A percentile compares a stretch with the other conserved stretches of the same genome.
Conservation (phyloP, 2,797 vertebrate species). For the Antennarius maculatus region DNA sequence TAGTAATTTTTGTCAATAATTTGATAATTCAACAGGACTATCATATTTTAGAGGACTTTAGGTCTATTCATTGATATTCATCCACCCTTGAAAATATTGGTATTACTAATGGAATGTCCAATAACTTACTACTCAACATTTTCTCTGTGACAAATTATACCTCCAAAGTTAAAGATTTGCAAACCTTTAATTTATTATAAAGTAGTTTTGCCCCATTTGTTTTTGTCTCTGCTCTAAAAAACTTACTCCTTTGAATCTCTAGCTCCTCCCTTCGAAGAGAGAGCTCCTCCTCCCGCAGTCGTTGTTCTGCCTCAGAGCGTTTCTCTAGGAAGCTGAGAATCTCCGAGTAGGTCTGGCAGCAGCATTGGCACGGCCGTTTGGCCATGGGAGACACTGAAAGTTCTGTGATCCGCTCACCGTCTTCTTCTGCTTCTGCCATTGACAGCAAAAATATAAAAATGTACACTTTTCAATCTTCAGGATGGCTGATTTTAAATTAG, state of each 20-base stretch:
- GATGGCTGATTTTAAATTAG: no score
- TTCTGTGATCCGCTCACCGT: constrained; percentile 68
- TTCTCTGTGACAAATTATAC: no score
- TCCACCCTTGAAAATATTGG: not conserved
- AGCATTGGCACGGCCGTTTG: constrained; percentile 83
- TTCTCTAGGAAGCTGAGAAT: constrained; percentile 85
- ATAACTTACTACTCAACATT: no score
- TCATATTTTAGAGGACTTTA: no score
- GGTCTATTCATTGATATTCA: no score
- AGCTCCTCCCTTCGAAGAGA: constrained; percentile 82
- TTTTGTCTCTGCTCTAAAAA: not conserved
- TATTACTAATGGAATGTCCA: not conserved
- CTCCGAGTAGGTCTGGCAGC: constrained; percentile 85
- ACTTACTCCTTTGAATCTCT: constrained; percentile 81
- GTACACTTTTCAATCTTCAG: no score
- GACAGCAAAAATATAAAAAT: constrained; percentile 15
- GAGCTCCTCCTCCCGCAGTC: constrained; percentile 83
- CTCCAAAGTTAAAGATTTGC: no score
- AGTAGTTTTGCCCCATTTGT: not conserved
- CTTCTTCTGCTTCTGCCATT: constrained; percentile 69
- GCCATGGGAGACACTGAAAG: constrained; percentile 71
- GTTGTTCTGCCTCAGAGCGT: constrained; percentile 83
- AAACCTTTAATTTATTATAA: no score
- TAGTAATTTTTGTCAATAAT: no score
- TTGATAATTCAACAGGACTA: no score